Evolutionary conservation across 2,888 invertebrate species (phyloP).

Genomic region (Diplolepis rosae): DNA sequence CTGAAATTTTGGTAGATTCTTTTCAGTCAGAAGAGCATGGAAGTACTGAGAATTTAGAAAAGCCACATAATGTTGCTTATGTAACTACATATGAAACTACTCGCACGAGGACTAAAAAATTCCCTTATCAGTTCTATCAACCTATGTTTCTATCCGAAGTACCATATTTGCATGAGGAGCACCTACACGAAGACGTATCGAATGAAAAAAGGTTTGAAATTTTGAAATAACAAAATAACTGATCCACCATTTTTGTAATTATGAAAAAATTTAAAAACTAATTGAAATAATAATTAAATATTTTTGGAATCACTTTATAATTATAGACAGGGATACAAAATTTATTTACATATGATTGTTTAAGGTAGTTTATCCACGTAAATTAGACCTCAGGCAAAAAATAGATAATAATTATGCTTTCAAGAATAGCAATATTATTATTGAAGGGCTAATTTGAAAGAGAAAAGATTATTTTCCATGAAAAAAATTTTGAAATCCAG

Average conservation of each 20-base stretch:
- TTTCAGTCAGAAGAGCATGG: neutral
- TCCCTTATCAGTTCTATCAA: slow-evolving; percentile 61
- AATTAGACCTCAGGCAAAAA: too few relatives aligned
- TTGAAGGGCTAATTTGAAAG: too few relatives aligned
- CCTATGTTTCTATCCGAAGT: slow-evolving; percentile 44
- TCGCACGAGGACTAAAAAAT: slow-evolving; percentile 54
- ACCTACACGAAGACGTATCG: slow-evolving; percentile 23
- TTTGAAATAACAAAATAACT: neutral
- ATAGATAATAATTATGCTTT: too few relatives aligned
- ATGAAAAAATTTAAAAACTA: neutral
- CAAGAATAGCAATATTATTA: too few relatives aligned
- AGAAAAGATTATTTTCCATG: too few relatives aligned
- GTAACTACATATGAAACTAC: slow-evolving; percentile 49
- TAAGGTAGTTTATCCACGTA: too few relatives aligned
- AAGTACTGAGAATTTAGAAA: neutral
- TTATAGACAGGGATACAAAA: too few relatives aligned
- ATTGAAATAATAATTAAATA: too few relatives aligned
- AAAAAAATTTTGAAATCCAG: too few relatives aligned
- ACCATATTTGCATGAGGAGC: slow-evolving; percentile 26
- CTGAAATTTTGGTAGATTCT: neutral
- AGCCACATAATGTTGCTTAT: slow-evolving; percentile 48
- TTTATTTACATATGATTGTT: too few relatives aligned
- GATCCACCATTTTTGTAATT: neutral
- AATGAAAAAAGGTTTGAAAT: slow-evolving; percentile 20
- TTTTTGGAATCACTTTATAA: too few relatives aligned